A percentile compares a stretch with the other conserved stretches of the same genome.
These are phyloP conservation scores for Lagodon rhomboides DNA, from an alignment of 2,797 vertebrate genomes.

Conservation along the genomic window DNA sequence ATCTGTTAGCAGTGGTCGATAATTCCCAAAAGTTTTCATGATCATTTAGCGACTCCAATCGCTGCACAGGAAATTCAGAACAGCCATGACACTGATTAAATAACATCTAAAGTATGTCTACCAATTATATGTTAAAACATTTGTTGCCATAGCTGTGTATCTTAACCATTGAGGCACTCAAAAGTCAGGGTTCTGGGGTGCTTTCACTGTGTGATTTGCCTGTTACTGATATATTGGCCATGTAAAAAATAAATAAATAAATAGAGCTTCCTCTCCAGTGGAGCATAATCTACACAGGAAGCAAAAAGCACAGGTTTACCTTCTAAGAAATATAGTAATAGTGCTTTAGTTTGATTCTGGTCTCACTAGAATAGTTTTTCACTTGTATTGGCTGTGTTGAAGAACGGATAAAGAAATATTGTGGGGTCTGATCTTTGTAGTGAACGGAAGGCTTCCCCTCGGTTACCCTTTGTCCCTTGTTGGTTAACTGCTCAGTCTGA, in stretches of 20 bases:
- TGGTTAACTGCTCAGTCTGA: background rate
- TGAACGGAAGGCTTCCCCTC: background rate
- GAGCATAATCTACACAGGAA: background rate
- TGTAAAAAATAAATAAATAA: background rate
- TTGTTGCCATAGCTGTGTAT: background rate
- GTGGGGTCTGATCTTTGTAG: constrained; percentile 8
- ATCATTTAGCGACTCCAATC: background rate
- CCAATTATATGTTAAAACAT: background rate
- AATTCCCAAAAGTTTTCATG: background rate
- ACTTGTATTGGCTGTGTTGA: background rate
- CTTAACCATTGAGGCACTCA: background rate
- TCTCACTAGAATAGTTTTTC: background rate
- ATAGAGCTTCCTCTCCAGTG: no score
- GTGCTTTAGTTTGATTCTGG: background rate
- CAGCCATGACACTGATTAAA: background rate
- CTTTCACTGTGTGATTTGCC: background rate
- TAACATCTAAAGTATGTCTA: background rate
- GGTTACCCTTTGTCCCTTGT: constrained; percentile 15
- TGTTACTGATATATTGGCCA: background rate
- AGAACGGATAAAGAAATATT: background rate
- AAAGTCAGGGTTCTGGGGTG: background rate
- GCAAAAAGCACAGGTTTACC: background rate
- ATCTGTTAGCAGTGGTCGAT: background rate
- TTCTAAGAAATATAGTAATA: background rate
- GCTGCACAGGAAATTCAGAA: background rate